Base-by-base conservation (phyloP, 2,888 invertebrate species). In the Liopterus haemorrhoidalis region DNA sequence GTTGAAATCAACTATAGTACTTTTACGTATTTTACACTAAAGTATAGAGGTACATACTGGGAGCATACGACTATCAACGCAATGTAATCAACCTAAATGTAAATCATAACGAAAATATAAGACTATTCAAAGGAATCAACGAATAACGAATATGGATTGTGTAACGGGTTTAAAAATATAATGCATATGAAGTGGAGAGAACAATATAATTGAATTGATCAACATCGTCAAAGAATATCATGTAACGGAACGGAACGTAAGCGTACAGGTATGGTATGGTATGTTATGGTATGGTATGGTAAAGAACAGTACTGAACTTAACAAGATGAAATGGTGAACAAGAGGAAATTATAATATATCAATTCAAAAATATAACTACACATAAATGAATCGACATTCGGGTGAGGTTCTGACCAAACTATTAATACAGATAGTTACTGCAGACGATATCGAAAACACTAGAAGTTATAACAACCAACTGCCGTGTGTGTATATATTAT, bases 401-500 rank as follows among this genome's bases (percentile, higher is more conserved):
- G 57, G 58, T 56, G 55, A 56, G 55, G 44, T 44, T 53, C 56
- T 58, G 58, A 57, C 54, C 57, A 57, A 22, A 44, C 22, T 44
- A 27, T 38, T 21, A 24, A 25, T 25, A 38, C 24, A 38, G 30
- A 46, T 25, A 40, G 36, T 28, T 25, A 46, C 36, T 35, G 40
- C 33, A 41, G 35, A 46, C 41, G 32, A 31, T 41, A 46, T 46
- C 41, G 40, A 41, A 22, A 35, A 37, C 20, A 46, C 36, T 36
- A 28, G 40, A 24, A 40, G 25, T 35, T 55, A 59, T 56, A 60
- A 59, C 59, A 63, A 63, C 58, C 57, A 61, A 64, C 67, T 68
- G 67, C 67, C 67, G 67, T 67, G 67, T 68, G 66, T 65, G 62
- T 59, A 59, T 59, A 61, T 60, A 57, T 45, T 38, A 45, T 64